phyloP scores from a whole-genome alignment of 2,113 vertebrate genomes.

The Potamarius usumacintae region DNA sequence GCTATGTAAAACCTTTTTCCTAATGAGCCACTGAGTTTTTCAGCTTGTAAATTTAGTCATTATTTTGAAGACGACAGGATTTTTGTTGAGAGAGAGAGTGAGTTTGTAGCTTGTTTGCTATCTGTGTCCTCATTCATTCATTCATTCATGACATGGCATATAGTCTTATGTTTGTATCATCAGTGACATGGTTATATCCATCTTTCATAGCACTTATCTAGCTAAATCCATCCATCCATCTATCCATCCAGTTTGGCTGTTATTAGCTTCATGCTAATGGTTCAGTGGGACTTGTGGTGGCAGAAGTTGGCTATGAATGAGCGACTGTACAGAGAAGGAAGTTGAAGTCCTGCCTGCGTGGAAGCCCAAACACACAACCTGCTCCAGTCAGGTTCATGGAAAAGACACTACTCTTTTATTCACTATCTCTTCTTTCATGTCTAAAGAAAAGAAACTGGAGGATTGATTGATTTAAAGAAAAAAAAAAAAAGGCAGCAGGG shows the following conservation, averaged over 20 bases:
- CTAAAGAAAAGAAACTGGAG: neutral
- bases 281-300: neutral
- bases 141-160: neutral
- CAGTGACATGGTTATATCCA: neutral
- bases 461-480: neutral
- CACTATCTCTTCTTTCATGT: neutral
- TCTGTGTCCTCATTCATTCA: neutral
- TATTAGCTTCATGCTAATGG: neutral
- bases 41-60: neutral
- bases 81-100: neutral
- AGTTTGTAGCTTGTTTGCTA: neutral
- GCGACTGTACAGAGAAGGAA: conserved; percentile 19
- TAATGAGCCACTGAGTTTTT: neutral
- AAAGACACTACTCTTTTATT: neutral
- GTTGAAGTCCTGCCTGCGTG: conserved; percentile 25
- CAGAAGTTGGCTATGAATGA: neutral
- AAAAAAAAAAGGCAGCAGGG: too few species aligned
- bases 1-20: neutral
- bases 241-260: neutral
- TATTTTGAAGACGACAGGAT: neutral
- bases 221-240: neutral
- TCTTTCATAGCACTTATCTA: neutral
- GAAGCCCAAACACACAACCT: neutral
- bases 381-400: neutral
- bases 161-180: neutral